A percentile compares a stretch with the other conserved stretches of the same genome.
These are phyloP conservation scores for Stratiomys singularior DNA, from an alignment of 2,888 invertebrate genomes.

Conservation along the genomic window DNA sequence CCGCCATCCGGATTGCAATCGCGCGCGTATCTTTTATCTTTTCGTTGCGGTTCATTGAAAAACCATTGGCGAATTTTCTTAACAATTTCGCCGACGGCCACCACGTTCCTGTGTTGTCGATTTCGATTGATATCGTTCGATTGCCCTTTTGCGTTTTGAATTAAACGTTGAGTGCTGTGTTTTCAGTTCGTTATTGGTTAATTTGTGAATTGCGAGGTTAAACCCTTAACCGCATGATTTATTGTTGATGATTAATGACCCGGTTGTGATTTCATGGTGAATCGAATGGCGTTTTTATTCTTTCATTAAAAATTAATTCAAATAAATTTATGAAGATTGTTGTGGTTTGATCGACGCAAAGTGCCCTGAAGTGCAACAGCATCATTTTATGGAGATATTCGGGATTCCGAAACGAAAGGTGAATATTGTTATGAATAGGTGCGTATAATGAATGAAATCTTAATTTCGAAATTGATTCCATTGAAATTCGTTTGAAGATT, in stretches of 20 bases:
- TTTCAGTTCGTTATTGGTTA: neutral
- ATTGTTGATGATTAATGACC: constrained; percentile 8
- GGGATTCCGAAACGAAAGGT: no score
- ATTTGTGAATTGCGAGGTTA: neutral
- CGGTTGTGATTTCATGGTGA: neutral
- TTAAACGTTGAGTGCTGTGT: neutral
- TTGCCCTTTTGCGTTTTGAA: neutral
- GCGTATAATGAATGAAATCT: no score
- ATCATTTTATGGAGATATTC: no score
- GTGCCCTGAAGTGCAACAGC: no score
- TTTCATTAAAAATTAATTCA: no score
- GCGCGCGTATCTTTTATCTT: constrained; percentile 9
- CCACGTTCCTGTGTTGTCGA: neutral
- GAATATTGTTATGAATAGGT: no score
- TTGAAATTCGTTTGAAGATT: no score
- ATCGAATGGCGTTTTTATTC: constrained; percentile 17
- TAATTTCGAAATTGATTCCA: no score
- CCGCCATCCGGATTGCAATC: neutral
- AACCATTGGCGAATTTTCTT: constrained; percentile 1
- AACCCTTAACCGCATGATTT: constrained; percentile 9
- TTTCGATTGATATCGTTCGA: constrained; percentile 17
- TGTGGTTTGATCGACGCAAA: constrained; percentile 1
- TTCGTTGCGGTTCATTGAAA: constrained; percentile 24
- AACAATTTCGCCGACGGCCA: neutral
- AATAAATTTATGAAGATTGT: constrained; percentile 28